Conservation (phyloP, 2,113 vertebrate species). For the Empidonax traillii region DNA sequence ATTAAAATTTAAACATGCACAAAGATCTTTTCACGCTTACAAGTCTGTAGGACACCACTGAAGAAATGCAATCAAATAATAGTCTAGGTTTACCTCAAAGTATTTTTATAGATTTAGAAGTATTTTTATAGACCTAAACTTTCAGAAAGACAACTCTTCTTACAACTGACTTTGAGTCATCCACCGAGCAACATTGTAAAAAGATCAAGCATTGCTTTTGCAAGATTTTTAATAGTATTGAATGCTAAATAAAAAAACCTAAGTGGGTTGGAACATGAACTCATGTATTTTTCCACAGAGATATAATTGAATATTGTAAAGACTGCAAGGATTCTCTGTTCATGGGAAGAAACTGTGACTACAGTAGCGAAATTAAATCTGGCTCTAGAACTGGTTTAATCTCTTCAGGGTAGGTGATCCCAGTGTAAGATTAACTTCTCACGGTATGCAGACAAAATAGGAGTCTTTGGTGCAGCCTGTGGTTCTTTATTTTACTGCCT, state of each 20-base stretch:
- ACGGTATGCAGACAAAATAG: slow-evolving; percentile 7
- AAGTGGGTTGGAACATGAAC: neutral
- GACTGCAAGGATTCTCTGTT: neutral
- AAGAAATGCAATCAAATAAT: neutral
- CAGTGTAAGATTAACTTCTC: slow-evolving; percentile 5
- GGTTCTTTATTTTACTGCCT: neutral
- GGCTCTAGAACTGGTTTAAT: neutral
- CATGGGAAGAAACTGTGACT: neutral
- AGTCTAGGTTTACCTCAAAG: neutral
- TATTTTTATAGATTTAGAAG: neutral
- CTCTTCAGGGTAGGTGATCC: neutral
- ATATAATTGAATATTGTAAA: neutral
- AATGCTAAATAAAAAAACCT: neutral
- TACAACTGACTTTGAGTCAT: neutral
- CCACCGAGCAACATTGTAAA: neutral
- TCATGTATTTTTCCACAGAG: neutral
- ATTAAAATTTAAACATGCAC: neutral
- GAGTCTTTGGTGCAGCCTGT: neutral
- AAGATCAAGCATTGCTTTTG: neutral
- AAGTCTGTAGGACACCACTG: neutral
- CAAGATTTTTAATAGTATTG: neutral
- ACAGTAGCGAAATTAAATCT: slow-evolving; percentile 25
- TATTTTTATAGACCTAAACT: slow-evolving; percentile 4
- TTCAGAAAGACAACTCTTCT: neutral
- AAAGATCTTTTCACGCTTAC: neutral